A percentile compares a stretch with the other conserved stretches of the same genome.
phyloP scores from a whole-genome alignment of 2,113 vertebrate species.

The Centropus unirufus region DNA sequence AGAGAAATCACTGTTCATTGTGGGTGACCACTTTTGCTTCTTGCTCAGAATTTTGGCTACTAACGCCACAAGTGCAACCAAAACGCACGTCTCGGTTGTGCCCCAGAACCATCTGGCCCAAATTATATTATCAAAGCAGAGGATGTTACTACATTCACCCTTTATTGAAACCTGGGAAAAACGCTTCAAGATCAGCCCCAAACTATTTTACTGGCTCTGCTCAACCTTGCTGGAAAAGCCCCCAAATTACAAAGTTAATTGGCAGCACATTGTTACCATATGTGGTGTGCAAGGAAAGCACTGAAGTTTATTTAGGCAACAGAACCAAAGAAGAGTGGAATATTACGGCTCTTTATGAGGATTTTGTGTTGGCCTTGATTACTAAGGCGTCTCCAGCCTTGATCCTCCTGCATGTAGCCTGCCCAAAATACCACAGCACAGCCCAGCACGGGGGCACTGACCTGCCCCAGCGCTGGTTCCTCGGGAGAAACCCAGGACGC shows the following conservation, averaged over 20 bases:
- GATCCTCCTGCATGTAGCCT: not conserved
- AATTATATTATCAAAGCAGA: conserved; percentile 66
- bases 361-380: conserved; percentile 28
- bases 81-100: not conserved
- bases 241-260: conserved; percentile 71
- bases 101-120: conserved; percentile 59
- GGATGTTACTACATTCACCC: conserved; percentile 57
- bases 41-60: not conserved
- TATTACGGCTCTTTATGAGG: conserved; percentile 57
- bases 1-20: not conserved
- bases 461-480: not conserved
- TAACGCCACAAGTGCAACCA: not conserved
- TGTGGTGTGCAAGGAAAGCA: conserved; percentile 50
- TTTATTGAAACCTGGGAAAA: conserved; percentile 67
- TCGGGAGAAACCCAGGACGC: not conserved
- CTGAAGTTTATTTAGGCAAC: conserved; percentile 63
- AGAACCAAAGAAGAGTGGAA: conserved; percentile 52
- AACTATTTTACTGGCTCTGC: conserved; percentile 57
- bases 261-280: conserved; percentile 73
- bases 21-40: not conserved
- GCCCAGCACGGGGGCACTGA: not conserved
- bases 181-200: conserved; percentile 56
- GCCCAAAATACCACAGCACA: not conserved
- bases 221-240: conserved; percentile 60
- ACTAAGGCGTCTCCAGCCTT: conserved; percentile 18